phyloP scores from a whole-genome alignment of 2,888 invertebrate species.

The Cerceris rybyensis region DNA sequence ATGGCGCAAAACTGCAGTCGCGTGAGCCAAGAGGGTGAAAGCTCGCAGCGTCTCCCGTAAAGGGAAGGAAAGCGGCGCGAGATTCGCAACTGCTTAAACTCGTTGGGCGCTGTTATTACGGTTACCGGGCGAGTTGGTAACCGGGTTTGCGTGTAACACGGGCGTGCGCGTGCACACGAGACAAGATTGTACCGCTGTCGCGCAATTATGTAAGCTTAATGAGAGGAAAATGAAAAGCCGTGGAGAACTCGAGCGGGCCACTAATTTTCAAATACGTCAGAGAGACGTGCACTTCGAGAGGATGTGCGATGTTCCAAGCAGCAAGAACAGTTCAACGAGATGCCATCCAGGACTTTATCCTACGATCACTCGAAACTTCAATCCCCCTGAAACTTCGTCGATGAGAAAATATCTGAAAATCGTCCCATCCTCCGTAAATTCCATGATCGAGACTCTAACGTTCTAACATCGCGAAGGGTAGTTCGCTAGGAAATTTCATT shows the following conservation, averaged over 20 bases:
- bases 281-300: not conserved
- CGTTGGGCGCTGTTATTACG: constrained; percentile 40
- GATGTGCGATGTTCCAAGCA: too few species aligned
- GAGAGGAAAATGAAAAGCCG: constrained; percentile 37
- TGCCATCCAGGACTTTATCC: too few species aligned
- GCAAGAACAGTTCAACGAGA: too few species aligned
- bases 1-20: too few species aligned
- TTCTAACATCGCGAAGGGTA: too few species aligned
- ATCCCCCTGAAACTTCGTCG: too few species aligned
- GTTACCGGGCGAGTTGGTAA: constrained; percentile 9
- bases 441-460: too few species aligned
- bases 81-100: constrained; percentile 36
- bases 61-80: constrained; percentile 5
- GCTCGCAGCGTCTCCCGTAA: not conserved
- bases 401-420: too few species aligned
- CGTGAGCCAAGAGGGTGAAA: too few species aligned
- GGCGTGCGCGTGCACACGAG: constrained; percentile 11
- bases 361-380: too few species aligned
- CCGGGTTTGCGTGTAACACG: constrained; percentile 16
- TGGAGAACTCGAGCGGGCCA: constrained; percentile 3
- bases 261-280: constrained; percentile 32
- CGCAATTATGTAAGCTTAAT: constrained; percentile 46
- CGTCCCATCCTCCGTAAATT: too few species aligned
- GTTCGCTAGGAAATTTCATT: too few species aligned
- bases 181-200: constrained; percentile 26